Conservation (phyloP, 2,888 invertebrate species). For the Coleophora flavipennella region DNA sequence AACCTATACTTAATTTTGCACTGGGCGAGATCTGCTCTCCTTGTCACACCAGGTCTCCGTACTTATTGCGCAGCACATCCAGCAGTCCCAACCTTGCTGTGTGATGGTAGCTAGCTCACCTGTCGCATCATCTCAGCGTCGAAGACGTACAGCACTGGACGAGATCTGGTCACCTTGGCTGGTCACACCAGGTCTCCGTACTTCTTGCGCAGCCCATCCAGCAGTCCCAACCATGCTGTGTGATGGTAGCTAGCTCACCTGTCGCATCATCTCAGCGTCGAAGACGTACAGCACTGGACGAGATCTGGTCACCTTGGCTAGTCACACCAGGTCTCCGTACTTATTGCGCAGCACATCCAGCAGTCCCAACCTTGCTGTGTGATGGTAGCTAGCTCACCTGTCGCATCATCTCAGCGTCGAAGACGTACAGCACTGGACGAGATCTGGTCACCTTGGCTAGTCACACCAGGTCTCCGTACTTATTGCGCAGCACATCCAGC, state of each 20-base stretch:
- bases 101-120: constrained; percentile 63
- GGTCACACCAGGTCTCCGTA: constrained; percentile 56
- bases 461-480: constrained; percentile 55
- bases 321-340: constrained; percentile 54
- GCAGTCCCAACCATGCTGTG: constrained; percentile 50
- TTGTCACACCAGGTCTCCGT: constrained; percentile 57
- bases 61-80: constrained; percentile 49
- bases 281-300: constrained; percentile 58
- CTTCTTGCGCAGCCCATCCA: constrained; percentile 50
- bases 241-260: constrained; percentile 65
- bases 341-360: constrained; percentile 51
- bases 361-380: constrained; percentile 53
- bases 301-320: constrained; percentile 46
- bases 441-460: constrained; percentile 48
- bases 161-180: constrained; percentile 46
- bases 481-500: constrained; percentile 48
- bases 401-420: constrained; percentile 58
- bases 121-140: constrained; percentile 59
- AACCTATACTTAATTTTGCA: too few relatives aligned
- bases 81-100: constrained; percentile 54
- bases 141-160: constrained; percentile 57
- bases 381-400: constrained; percentile 63
- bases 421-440: constrained; percentile 55
- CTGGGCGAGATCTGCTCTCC: constrained; percentile 46
- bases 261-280: constrained; percentile 57